Base-by-base conservation (phyloP, 1,140 invertebrate genomes). In the Zaprionus inermis region DNA sequence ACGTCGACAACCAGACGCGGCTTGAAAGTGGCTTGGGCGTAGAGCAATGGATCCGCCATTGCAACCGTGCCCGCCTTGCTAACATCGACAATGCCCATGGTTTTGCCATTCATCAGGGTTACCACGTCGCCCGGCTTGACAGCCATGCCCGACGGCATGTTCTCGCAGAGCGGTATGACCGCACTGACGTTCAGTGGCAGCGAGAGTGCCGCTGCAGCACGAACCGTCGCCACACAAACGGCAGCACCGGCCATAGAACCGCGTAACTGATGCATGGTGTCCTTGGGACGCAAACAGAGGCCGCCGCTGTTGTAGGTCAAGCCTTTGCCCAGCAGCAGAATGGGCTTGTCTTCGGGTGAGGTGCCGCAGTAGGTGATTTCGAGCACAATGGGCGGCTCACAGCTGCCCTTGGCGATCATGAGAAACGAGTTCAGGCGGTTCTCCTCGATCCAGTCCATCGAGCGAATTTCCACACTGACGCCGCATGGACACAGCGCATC, bases 41-140 rank as follows among this genome's bases (percentile, higher is more conserved):
- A 98, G 72, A 95, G 95, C n/a, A 98, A 92, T 5, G 97, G 97
- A 94, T 98, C 98, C 5, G 97, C 97, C 54, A 99, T 93, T 52
- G 98, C 96, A 2, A 98, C 93, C 30, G 97, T 93, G 1, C 97
- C 97, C 90, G 98, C 98, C 44, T 97, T 97, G 93, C 98, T 97
- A 0, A 97, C 98, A 85, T 98, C 98, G 84, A 98, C 96, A 9
- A 89, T 63, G 38, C 96, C 95, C 85, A 98, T 95, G 1, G 95
- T 96, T 92, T 98, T 98, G 24, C 97, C 97, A 92, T 97, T 98
- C 93, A 96, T 95, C 20, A 96, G 95, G 18, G 92, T 94, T 0
- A 98, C 95, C 3, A 98, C 94, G 92, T 98, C 97, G 10, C 97
- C 97, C 22, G 97, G 97, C 91, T 97, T 98, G 0, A 95, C 96